Evolutionary conservation across 2,888 invertebrate genomes (phyloP).

Genomic region (Microplitis manilae): DNA sequence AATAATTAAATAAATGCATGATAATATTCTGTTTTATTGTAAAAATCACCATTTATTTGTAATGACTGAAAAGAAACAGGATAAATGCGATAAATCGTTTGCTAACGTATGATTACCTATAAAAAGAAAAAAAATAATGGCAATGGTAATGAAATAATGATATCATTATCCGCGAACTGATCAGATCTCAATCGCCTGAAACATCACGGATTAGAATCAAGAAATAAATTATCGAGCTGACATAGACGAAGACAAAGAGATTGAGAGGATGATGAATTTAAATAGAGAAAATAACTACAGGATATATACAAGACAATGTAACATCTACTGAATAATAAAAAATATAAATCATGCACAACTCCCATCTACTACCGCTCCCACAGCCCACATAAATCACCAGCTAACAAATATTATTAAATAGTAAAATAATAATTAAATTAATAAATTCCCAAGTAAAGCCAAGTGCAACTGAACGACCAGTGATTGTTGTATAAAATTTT

Average conservation of each 20-base stretch:
- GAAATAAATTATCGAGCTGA: background rate
- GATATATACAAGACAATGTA: background rate
- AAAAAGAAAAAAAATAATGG: too few species aligned
- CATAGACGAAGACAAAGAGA: background rate
- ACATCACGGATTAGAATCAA: background rate
- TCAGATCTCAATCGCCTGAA: background rate
- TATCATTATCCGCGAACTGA: background rate
- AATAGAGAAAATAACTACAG: background rate
- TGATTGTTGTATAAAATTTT: slow-evolving; percentile 7
- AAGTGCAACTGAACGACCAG: slow-evolving; percentile 14
- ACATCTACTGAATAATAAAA: background rate
- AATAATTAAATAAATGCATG: too few species aligned
- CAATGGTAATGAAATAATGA: background rate
- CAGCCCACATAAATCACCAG: background rate
- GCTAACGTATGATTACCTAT: too few species aligned
- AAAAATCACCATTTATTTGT: too few species aligned
- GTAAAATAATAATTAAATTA: background rate
- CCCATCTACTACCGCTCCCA: background rate
- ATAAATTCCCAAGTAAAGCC: background rate
- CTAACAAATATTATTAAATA: background rate
- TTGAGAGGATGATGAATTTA: background rate
- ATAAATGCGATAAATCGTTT: too few species aligned
- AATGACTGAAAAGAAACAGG: too few species aligned
- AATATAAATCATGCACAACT: background rate
- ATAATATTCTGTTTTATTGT: too few species aligned